Evolutionary conservation across 2,113 vertebrate species (phyloP).

Genomic region (Ammospiza nelsoni): DNA sequence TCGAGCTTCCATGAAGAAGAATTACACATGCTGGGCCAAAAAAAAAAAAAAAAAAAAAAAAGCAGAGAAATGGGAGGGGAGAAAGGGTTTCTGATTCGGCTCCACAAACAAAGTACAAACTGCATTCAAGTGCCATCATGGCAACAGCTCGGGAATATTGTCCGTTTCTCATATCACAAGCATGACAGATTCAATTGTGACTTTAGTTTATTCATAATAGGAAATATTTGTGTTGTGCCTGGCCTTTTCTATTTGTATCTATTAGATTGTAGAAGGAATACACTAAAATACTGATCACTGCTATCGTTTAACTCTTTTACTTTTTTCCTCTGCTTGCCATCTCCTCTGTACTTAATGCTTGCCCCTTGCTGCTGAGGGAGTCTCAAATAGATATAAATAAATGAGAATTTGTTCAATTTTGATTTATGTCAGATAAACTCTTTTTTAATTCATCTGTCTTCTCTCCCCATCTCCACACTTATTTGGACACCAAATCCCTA

Average conservation of each 20-base stretch:
- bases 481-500: not conserved
- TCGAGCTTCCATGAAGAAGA: slow-evolving; percentile 81
- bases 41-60: not conserved
- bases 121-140: slow-evolving; percentile 74
- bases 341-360: slow-evolving; percentile 47
- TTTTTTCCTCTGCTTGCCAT: slow-evolving; percentile 17
- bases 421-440: not conserved
- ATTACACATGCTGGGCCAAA: slow-evolving; percentile 80
- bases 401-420: not conserved
- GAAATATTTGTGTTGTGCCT: slow-evolving; percentile 78
- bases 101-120: slow-evolving; percentile 83
- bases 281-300: slow-evolving; percentile 46
- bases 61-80: not conserved
- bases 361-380: not conserved
- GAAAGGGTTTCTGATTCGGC: slow-evolving; percentile 75
- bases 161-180: slow-evolving; percentile 79
- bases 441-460: not conserved
- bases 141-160: slow-evolving; percentile 76
- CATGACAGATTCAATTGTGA: slow-evolving; percentile 80
- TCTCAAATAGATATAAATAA: slow-evolving; percentile 11
- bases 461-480: not conserved
- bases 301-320: slow-evolving; percentile 20
- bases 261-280: slow-evolving; percentile 60
- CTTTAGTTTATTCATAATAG: slow-evolving; percentile 82
- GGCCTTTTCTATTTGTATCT: slow-evolving; percentile 66